Evolutionary conservation across 2,797 vertebrate genomes (phyloP).

Genomic region (Cephalopachus bancanus): DNA sequence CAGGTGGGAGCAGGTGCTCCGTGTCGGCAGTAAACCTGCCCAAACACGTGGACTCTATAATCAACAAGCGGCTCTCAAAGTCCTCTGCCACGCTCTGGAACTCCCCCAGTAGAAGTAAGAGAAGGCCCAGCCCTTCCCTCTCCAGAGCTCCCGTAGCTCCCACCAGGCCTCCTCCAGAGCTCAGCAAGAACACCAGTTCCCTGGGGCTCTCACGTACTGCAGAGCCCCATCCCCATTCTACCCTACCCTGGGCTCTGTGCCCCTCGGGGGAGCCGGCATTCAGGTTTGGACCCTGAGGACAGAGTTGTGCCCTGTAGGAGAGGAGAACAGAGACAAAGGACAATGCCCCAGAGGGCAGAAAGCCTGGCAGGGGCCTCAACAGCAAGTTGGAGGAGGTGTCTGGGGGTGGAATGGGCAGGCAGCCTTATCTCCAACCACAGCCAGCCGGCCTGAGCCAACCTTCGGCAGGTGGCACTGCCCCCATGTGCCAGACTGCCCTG

Average conservation of each 20-base stretch:
- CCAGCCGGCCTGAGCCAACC: constrained; percentile 70
- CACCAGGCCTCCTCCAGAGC: constrained; percentile 77
- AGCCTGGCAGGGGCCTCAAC: constrained; percentile 62
- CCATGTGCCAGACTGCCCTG: constrained; percentile 33
- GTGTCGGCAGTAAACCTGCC: constrained; percentile 99
- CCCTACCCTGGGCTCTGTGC: constrained; percentile 14
- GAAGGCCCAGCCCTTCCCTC: constrained; percentile 82
- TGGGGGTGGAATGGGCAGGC: constrained; percentile 7
- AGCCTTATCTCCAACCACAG: constrained; percentile 64
- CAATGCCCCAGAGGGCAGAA: constrained; percentile 53
- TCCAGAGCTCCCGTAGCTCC: constrained; percentile 71
- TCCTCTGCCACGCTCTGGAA: constrained; percentile 99
- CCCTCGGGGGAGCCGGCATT: constrained; percentile 67
- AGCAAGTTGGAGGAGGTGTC: constrained; percentile 23
- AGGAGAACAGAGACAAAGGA: constrained; percentile 68
- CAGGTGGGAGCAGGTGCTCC: constrained; percentile 98
- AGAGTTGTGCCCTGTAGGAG: constrained; percentile 62
- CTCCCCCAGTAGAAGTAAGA: constrained; percentile 99
- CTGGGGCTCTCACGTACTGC: constrained; percentile 26
- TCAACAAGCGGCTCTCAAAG: constrained; percentile 99
- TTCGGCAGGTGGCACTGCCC: constrained; percentile 67
- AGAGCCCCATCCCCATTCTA: constrained; percentile 54
- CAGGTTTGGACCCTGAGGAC: constrained; percentile 66
- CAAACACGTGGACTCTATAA: constrained; percentile 99
- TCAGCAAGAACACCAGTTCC: constrained; percentile 45